These are phyloP conservation scores for Epinephelus cyanopodus DNA, from an alignment of 2,113 vertebrate species.

Conservation along the genomic window DNA sequence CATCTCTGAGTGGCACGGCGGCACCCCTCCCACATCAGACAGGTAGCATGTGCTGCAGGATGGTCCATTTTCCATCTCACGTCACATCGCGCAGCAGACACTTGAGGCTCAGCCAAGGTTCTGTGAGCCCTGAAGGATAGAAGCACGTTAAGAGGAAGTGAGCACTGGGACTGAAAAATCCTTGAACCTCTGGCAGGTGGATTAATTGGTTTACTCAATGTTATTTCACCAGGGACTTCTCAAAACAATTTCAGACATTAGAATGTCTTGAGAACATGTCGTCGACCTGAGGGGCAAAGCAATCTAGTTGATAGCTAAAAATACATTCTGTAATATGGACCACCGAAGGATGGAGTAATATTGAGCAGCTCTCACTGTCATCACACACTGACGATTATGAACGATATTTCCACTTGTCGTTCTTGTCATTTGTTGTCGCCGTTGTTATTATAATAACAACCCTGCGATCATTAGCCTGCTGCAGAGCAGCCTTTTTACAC, in stretches of 20 bases:
- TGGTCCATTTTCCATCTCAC: slow-evolving; percentile 39
- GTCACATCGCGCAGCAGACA: slow-evolving; percentile 39
- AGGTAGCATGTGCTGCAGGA: slow-evolving; percentile 41
- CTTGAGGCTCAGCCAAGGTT: slow-evolving; percentile 45
- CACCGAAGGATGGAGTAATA: slow-evolving; percentile 62
- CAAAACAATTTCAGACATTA: slow-evolving; percentile 80
- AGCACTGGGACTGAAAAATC: slow-evolving; percentile 71
- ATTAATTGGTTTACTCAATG: slow-evolving; percentile 84
- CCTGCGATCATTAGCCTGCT: slow-evolving; percentile 53
- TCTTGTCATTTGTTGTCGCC: slow-evolving; percentile 54
- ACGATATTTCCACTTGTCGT: slow-evolving; percentile 53
- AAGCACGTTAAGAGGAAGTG: slow-evolving; percentile 54
- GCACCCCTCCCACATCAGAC: slow-evolving; percentile 5
- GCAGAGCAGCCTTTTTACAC: slow-evolving; percentile 54
- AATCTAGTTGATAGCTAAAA: slow-evolving; percentile 83
- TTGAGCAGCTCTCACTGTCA: slow-evolving; percentile 55
- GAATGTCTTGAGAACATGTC: slow-evolving; percentile 72
- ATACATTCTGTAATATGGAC: slow-evolving; percentile 78
- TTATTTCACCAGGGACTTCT: slow-evolving; percentile 81
- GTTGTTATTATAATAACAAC: slow-evolving; percentile 62
- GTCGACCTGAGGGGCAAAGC: slow-evolving; percentile 75
- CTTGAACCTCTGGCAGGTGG: slow-evolving; percentile 77
- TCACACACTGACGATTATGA: slow-evolving; percentile 45
- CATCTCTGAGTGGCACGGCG: slow-evolving; percentile 20
- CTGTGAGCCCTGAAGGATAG: slow-evolving; percentile 59